These are phyloP conservation scores for Catharus fuscescens DNA, from an alignment of 2,113 vertebrate species.

Conservation along the genomic window DNA sequence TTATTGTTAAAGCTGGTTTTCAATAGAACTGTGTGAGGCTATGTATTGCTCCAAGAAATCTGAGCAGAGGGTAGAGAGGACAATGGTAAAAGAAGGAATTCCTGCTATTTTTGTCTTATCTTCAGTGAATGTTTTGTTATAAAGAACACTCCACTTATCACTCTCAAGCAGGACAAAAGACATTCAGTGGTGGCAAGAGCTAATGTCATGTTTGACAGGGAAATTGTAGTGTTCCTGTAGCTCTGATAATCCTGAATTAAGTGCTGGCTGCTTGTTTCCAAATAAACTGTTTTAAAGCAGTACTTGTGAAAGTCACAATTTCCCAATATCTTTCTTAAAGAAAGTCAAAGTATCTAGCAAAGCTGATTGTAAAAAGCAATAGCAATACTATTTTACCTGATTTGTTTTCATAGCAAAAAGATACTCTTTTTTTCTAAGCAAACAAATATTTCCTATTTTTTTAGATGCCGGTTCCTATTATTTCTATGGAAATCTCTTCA, in stretches of 20 bases:
- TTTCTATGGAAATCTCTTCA: constrained; percentile 91
- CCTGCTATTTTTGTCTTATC: constrained; percentile 43
- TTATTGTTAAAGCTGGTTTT: neutral
- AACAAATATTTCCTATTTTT: constrained; percentile 31
- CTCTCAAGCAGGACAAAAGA: constrained; percentile 33
- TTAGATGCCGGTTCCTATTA: constrained; percentile 86
- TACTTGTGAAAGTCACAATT: neutral
- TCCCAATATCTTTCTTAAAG: neutral
- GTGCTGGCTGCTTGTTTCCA: neutral
- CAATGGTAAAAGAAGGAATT: constrained; percentile 10
- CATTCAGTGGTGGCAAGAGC: neutral
- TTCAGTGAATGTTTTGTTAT: constrained; percentile 31
- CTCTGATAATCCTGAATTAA: constrained; percentile 35
- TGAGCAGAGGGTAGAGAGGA: neutral
- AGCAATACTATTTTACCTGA: neutral
- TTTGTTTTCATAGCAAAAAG: neutral
- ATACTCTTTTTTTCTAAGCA: neutral
- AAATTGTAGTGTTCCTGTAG: neutral
- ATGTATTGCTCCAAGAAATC: neutral
- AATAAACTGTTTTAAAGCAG: neutral
- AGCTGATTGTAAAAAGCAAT: neutral
- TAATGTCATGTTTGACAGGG: constrained; percentile 33
- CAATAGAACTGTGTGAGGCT: neutral
- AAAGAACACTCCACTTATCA: constrained; percentile 37
- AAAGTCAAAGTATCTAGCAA: neutral